Evolutionary conservation across 23 tunicate genomes (phyloP), one percentile per base, ranked within the genome.

Genomic region (Trididemnum nubilum): DNA sequence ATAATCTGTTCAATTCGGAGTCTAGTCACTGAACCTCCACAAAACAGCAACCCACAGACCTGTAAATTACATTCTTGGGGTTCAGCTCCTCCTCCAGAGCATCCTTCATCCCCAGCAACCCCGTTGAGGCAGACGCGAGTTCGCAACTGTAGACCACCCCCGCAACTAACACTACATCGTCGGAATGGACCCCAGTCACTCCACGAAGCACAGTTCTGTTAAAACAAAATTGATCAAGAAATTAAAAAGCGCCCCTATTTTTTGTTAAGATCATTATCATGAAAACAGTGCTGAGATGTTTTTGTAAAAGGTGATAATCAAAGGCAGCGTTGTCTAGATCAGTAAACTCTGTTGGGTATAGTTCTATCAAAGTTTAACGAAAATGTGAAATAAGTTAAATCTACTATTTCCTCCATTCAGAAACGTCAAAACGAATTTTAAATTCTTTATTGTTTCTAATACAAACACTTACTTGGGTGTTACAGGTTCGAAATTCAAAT

Each of bases 121-220:
- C 97, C 97, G 35, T 92, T 63, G 29, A 82, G 35, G 38, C 92
- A 87, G 2, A 36, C 34, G 23, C 92, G 33, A 7, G 0, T 39
- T 25, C 86, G 33, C 33, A 74, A 21, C 51, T 51, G 74, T 15
- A 19, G 28, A 1, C 92, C 92, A 0, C 86, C 82, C 5, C 87
- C 92, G 61, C 92, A 87, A 2, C 85, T 61, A 22, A 28, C 64
- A 2, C 72, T 22, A 60, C 92, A 87, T 36, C 26, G 52, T 7
- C 87, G 69, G 40, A 27, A 80, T 4, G 23, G 27, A 19, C 71
- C 32, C 92, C 92, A 87, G 19, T 36, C 35, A 28, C 51, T 33
- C 92, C 92, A 87, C 34, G 21, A 72, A 0, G 92, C 87, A 35
- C 92, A 87, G 32, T 57, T 63, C 92, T 87, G 76, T 33, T 49